Conservation (phyloP, 1,140 invertebrate genomes). For the Drosophila novamexicana region DNA sequence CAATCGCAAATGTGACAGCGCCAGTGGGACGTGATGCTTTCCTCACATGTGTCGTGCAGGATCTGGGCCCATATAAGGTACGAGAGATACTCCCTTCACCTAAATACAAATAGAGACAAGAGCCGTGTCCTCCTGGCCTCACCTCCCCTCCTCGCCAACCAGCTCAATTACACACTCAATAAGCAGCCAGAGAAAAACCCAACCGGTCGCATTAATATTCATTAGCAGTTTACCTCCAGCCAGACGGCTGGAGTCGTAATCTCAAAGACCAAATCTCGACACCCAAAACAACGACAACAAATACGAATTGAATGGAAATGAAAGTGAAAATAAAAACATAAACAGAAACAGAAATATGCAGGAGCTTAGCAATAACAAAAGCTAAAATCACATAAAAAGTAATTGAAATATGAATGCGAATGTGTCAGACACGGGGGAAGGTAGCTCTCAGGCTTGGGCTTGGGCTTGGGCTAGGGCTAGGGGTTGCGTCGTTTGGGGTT, state of each 20-base stretch:
- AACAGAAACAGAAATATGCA: conserved; percentile 75
- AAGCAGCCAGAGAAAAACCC: conserved; percentile 69
- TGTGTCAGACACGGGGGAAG: conserved; percentile 56
- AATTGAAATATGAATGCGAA: conserved; percentile 80
- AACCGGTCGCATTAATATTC: conserved; percentile 76
- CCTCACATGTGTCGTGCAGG: conserved; percentile 92
- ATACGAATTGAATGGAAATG: conserved; percentile 56
- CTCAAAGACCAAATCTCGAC: conserved; percentile 79
- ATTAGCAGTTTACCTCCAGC: conserved; percentile 71
- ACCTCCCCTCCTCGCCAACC: neutral
- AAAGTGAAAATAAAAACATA: conserved; percentile 82
- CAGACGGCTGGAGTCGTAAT: conserved; percentile 46
- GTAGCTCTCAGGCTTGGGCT: neutral
- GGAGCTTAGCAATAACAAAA: conserved; percentile 72
- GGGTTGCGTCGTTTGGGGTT: neutral
- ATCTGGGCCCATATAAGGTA: conserved; percentile 93
- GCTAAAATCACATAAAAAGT: conserved; percentile 82
- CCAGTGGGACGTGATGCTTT: conserved; percentile 93
- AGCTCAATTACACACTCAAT: conserved; percentile 81
- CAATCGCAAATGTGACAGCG: conserved; percentile 93
- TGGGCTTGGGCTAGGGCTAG: neutral
- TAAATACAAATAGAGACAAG: conserved; percentile 34
- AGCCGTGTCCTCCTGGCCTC: neutral
- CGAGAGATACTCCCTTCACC: conserved; percentile 43
- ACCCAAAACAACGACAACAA: conserved; percentile 42